Evolutionary conservation across 1,140 invertebrate species (phyloP).

Genomic region (Leptinotarsa lineolata): DNA sequence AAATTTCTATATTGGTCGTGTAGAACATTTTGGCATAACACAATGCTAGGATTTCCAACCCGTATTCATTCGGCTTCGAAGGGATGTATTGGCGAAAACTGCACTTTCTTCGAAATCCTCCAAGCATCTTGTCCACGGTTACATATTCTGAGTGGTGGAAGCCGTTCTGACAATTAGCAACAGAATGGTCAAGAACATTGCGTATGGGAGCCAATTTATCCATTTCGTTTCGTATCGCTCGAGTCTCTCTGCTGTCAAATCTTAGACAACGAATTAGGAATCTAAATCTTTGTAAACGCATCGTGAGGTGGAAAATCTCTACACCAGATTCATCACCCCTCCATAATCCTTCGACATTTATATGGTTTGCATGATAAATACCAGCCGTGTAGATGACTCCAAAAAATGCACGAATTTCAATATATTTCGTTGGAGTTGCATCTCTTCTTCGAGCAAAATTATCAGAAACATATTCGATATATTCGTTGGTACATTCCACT

Average conservation of each 20-base stretch:
- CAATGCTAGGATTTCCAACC: too few relatives aligned
- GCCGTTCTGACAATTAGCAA: constrained; percentile 13
- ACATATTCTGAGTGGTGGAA: constrained; percentile 15
- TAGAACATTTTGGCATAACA: too few relatives aligned
- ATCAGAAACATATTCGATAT: too few relatives aligned
- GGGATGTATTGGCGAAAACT: constrained; percentile 19
- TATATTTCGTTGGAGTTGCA: too few relatives aligned
- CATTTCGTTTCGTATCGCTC: not conserved
- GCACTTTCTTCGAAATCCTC: constrained; percentile 21
- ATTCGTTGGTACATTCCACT: too few relatives aligned
- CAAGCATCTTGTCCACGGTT: constrained; percentile 20
- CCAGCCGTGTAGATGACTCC: constrained; percentile 9
- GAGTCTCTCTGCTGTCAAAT: not conserved
- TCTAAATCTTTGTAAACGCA: not conserved
- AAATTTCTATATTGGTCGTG: constrained; percentile 14
- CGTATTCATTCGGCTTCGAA: too few relatives aligned
- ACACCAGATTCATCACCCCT: constrained; percentile 11
- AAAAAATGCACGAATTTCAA: too few relatives aligned
- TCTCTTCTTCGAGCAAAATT: too few relatives aligned
- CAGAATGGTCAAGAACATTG: not conserved
- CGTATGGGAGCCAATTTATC: too few relatives aligned
- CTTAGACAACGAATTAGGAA: too few relatives aligned
- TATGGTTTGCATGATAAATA: not conserved
- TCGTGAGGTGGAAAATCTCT: constrained; percentile 10
- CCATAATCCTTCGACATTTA: constrained; percentile 14